Base-by-base conservation (phyloP, 1,140 invertebrate genomes). In the Neodiprion fabricii region DNA sequence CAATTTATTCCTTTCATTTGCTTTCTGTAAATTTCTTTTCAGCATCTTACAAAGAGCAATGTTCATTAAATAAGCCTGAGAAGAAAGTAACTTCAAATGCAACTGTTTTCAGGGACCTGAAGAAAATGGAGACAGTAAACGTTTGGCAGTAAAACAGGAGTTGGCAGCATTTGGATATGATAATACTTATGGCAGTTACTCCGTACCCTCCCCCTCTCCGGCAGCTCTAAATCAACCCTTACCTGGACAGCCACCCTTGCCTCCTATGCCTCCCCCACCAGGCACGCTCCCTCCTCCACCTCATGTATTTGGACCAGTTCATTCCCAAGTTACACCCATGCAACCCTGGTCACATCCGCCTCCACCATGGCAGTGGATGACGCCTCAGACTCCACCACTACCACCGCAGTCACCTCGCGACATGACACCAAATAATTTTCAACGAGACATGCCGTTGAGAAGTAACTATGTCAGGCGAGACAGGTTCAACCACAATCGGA, bases 231-330 rank as follows among this genome's bases (percentile, higher is more conserved):
- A 83, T 70, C 86, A 86, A 70, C 86, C 86, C 8, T 76, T 88
- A 28, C 87, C 87, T 1, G 86, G 87, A 7, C 87, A 89, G 72
- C 87, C 87, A 28, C 87, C 87, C 1, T 75, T 89, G 61, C 88
- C 88, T 48, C 85, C 85, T 9, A 87, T 88, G 85, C 86, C 87
- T 48, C 88, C 86, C 8, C 86, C 87, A 4, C 75, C 82, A 1
- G 82, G 78, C 3, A 79, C 84, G 49, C 75, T 85, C 7, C 87
- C 87, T 48, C 86, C 87, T 7, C 85, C 86, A 17, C 84, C 85
- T 23, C 85, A 85, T 72, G 81, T 88, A 47, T 89, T 85, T 68
- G 81, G 81, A 71, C 78, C 81, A 47, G 80, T 86, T 66, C 78
- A 82, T 72, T 79, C 86, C n/a, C 85, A 86, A 75, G 81, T 86